These are phyloP conservation scores for Tachina fera DNA, from an alignment of 2,888 invertebrate genomes.

Conservation along the genomic window DNA sequence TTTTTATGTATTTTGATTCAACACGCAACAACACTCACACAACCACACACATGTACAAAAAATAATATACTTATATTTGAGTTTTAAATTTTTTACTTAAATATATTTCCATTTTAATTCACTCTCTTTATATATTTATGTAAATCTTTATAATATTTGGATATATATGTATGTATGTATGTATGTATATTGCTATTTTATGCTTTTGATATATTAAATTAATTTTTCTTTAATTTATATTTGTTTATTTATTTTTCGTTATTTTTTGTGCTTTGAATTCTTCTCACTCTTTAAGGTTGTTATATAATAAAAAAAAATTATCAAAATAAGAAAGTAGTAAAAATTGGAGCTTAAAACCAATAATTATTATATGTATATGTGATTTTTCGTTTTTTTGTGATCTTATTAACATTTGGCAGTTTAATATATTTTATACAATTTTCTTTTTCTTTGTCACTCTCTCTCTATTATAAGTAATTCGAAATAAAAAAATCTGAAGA, in stretches of 20 bases:
- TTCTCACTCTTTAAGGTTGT: constrained; percentile 65
- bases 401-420: constrained; percentile 56
- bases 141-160: constrained; percentile 34
- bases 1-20: background rate
- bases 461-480: too few relatives aligned
- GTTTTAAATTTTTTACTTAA: constrained; percentile 4
- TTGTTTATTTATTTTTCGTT: constrained; percentile 13
- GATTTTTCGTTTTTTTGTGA: background rate
- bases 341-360: constrained; percentile 8
- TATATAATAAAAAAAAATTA: constrained; percentile 29
- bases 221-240: background rate
- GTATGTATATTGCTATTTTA: constrained; percentile 39
- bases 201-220: constrained; percentile 36
- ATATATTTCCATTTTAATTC: background rate
- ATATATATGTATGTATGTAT: constrained; percentile 38
- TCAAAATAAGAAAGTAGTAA: constrained; percentile 11
- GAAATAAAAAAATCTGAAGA: too few relatives aligned
- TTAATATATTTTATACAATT: background rate
- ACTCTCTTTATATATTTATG: constrained; percentile 19
- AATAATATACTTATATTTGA: constrained; percentile 15
- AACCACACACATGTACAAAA: constrained; percentile 39
- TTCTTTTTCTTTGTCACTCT: too few relatives aligned
- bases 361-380: background rate
- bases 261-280: constrained; percentile 62
- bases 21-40: constrained; percentile 18